phyloP scores from a whole-genome alignment of 2,797 vertebrate genomes.

The Scolopax bukidnonensis region DNA sequence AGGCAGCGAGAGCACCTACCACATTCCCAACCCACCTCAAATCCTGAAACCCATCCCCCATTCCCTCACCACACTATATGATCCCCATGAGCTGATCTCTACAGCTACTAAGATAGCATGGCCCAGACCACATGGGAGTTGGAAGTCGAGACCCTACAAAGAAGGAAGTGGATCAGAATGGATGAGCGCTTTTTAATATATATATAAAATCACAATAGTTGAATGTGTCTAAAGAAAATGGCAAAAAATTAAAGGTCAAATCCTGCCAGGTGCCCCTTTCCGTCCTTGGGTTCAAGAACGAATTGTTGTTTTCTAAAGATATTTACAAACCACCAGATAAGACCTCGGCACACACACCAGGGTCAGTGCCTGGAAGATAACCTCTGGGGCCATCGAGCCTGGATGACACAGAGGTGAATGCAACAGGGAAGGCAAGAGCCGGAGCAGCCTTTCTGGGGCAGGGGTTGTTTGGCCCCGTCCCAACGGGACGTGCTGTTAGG shows the following conservation, averaged over 20 bases:
- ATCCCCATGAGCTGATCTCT: accelerated
- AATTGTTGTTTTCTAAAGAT: constrained; percentile 10
- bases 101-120: accelerated
- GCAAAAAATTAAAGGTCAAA: constrained; percentile 10
- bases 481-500: background rate
- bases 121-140: background rate
- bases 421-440: background rate
- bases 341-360: accelerated
- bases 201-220: background rate
- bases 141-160: background rate
- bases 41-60: background rate
- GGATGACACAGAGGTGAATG: background rate
- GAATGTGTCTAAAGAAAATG: background rate
- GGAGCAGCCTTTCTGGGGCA: background rate
- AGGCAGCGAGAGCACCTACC: background rate
- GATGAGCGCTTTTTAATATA: background rate
- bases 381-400: background rate
- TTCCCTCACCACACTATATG: background rate
- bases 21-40: background rate
- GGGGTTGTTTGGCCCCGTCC: background rate
- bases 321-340: constrained; percentile 23
- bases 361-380: background rate
- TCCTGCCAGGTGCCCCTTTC: constrained; percentile 42
- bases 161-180: background rate
- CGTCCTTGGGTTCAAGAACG: background rate